A percentile compares a stretch with the other conserved stretches of the same genome.
phyloP scores from a whole-genome alignment of 1,140 invertebrate species.

The Psilanteris sp. region DNA sequence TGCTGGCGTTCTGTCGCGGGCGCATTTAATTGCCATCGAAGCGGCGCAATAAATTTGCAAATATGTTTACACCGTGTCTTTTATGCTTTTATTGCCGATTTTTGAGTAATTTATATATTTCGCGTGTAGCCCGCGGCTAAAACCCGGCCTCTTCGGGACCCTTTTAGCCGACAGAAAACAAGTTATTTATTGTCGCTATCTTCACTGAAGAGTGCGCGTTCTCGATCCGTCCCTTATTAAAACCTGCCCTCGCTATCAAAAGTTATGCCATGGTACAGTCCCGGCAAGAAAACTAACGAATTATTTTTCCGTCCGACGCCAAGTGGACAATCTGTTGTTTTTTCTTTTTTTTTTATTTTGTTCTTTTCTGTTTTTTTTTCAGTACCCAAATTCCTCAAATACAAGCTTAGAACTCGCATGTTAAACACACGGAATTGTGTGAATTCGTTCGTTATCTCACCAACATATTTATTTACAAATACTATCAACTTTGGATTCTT shows the following conservation, averaged over 20 bases:
- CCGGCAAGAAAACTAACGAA: background rate
- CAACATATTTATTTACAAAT: no score
- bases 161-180: slow-evolving; percentile 77
- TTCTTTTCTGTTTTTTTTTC: no score
- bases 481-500: no score
- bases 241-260: slow-evolving; percentile 78
- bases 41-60: slow-evolving; percentile 51
- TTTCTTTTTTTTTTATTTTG: no score
- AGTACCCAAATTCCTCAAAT: no score
- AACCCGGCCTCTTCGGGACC: slow-evolving; percentile 66
- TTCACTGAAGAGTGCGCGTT: slow-evolving; percentile 67
- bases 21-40: slow-evolving; percentile 46
- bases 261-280: slow-evolving; percentile 75
- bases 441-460: no score
- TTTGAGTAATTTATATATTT: slow-evolving; percentile 59
- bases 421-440: no score
- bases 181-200: slow-evolving; percentile 80
- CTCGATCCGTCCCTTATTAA: slow-evolving; percentile 79
- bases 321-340: no score
- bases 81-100: slow-evolving; percentile 59
- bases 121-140: slow-evolving; percentile 55
- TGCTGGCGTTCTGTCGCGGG: slow-evolving; percentile 28
- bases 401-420: no score
- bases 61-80: slow-evolving; percentile 60
- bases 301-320: no score